These are phyloP conservation scores for Hypsopygia costalis DNA, from an alignment of 2,888 invertebrate genomes.

Conservation along the genomic window DNA sequence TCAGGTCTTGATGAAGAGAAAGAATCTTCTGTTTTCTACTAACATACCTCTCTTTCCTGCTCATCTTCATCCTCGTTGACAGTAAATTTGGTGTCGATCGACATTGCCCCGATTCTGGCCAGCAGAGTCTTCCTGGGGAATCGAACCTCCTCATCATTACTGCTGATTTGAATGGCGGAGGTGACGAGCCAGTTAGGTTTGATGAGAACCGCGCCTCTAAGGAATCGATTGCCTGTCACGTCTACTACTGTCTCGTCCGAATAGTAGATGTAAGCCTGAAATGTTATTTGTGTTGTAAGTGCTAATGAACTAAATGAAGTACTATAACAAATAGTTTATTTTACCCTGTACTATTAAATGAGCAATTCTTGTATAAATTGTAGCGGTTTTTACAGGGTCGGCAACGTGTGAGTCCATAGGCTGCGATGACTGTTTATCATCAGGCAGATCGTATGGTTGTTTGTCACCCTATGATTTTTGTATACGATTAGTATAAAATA, in stretches of 20 bases:
- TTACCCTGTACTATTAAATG: no score
- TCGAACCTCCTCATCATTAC: slow-evolving; percentile 22
- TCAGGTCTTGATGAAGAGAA: no score
- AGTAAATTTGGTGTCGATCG: slow-evolving; percentile 50
- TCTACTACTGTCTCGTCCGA: slow-evolving; percentile 52
- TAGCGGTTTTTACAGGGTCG: no score
- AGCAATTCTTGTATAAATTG: no score
- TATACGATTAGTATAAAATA: no score
- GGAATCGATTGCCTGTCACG: slow-evolving; percentile 38
- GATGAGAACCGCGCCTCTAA: slow-evolving; percentile 54
- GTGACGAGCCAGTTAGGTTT: slow-evolving; percentile 55
- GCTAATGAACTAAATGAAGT: no score
- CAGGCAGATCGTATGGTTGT: no score
- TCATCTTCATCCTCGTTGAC: slow-evolving; percentile 68
- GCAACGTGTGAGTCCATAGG: no score
- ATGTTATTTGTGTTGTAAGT: neutral
- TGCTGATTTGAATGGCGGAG: slow-evolving; percentile 20
- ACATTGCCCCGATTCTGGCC: slow-evolving; percentile 56
- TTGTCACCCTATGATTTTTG: no score
- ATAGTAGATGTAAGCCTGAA: slow-evolving; percentile 65
- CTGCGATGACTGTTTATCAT: no score
- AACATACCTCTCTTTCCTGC: slow-evolving; percentile 62
- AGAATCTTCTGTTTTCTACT: no score
- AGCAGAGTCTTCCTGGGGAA: slow-evolving; percentile 61
- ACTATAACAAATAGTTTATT: no score